These are phyloP conservation scores for Venturia canescens DNA, from an alignment of 1,140 invertebrate species.

Conservation along the genomic window DNA sequence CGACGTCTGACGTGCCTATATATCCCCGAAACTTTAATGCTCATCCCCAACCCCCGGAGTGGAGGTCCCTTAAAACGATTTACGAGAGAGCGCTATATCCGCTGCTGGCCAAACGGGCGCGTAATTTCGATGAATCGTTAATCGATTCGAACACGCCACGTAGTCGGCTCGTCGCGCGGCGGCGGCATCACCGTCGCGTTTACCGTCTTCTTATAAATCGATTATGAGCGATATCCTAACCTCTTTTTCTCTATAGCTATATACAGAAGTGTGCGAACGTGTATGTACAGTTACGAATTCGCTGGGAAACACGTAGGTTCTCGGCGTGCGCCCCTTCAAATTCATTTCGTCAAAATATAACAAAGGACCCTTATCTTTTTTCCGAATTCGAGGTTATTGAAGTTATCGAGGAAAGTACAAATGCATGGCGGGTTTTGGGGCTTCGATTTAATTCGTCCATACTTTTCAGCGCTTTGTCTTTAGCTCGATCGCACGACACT, in stretches of 20 bases:
- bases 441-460: too few species aligned
- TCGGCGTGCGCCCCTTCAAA: background rate
- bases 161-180: background rate
- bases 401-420: too few species aligned
- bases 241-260: background rate
- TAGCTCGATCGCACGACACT: too few species aligned
- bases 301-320: background rate
- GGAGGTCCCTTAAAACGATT: constrained; percentile 13
- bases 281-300: background rate
- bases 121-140: constrained; percentile 35
- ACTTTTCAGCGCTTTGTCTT: too few species aligned
- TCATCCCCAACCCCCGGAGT: background rate
- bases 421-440: too few species aligned
- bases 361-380: background rate
- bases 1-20: constrained; percentile 27
- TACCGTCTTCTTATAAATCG: constrained; percentile 19
- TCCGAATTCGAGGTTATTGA: too few species aligned
- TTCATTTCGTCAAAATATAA: background rate
- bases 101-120: constrained; percentile 14
- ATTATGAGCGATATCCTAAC: constrained; percentile 16
- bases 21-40: constrained; percentile 22
- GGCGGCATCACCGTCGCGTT: background rate
- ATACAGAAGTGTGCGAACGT: too few species aligned
- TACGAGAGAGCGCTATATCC: constrained; percentile 11
- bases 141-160: constrained; percentile 4